These are phyloP conservation scores for Folsomia manolachei DNA, from an alignment of 2,888 invertebrate genomes.

Conservation along the genomic window DNA sequence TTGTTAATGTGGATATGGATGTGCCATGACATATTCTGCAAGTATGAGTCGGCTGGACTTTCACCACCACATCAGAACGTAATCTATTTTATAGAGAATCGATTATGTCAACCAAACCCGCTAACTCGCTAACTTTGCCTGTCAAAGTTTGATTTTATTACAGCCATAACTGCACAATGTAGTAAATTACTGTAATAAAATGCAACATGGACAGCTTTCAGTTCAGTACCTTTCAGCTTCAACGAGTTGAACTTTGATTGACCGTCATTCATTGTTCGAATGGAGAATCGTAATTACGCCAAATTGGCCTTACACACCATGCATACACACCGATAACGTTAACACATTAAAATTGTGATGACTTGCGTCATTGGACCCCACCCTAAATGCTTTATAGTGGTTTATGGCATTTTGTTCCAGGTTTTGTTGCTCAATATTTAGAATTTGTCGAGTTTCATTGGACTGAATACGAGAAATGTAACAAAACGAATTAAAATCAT, in stretches of 20 bases:
- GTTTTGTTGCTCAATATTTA: no score
- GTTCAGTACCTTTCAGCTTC: not conserved
- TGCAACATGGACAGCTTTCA: not conserved
- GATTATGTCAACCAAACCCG: not conserved
- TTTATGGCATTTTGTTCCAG: no score
- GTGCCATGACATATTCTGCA: no score
- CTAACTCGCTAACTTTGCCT: not conserved
- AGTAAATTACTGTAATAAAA: conserved; percentile 2
- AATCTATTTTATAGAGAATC: not conserved
- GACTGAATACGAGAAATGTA: no score
- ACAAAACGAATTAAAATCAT: no score
- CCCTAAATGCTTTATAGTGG: no score
- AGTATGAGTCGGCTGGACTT: not conserved
- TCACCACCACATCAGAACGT: not conserved
- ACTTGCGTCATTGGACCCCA: no score
- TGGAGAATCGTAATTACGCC: not conserved
- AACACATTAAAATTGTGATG: no score
- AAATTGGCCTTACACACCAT: not conserved
- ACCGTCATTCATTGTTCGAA: not conserved
- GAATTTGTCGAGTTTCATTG: no score
- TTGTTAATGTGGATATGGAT: no score
- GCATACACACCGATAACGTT: no score
- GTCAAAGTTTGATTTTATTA: not conserved
- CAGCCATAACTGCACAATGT: not conserved
- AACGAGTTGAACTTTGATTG: not conserved